Base-by-base conservation (phyloP, 2,797 vertebrate species). In the Novumbra hubbsi region DNA sequence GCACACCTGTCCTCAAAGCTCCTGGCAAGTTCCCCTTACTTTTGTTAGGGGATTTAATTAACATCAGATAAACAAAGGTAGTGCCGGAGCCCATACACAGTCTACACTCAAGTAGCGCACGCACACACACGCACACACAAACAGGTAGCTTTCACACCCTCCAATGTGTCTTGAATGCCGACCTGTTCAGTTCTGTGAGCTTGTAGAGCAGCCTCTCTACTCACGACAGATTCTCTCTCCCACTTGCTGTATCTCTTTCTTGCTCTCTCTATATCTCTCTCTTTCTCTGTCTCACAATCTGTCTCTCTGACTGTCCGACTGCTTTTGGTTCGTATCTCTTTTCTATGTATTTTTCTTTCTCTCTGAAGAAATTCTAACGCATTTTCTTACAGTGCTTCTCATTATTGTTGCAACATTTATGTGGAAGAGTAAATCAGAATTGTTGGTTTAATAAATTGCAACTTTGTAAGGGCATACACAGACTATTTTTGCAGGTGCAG, bases 41-140 rank as follows among this genome's bases (percentile, higher is more conserved):
- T 89, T 92, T 89, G 85, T 85, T 88, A 80, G 9, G 83, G 86
- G 81, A 87, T 88, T 91, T 90, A 90, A 91, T 90, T 91, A 91
- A 89, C 82, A 87, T 78, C 80, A 76, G 84, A 87, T 86, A 86
- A 89, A 86, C 86, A 85, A 86, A 77, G 75, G 75, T 69, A 81
- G 78, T 21, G 32, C 75, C 17, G 80, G 81, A 72, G 77, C 77
- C 73, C 21, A 79, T 78, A 85, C 80, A 83, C 76, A 21, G 3
- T 14, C 41, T 45, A 45, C 41, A 45, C 5, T 9, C 41, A 45
- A 45, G 41, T 11, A 45, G 41, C 41, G 11, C 17, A 55, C 21
- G 24, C 55, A 14, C n/a, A 7, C 3, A 70, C 45, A 52, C 55
- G 5, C n/a, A 7, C 3, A 70, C 45, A 52, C 68, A 70, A 21